Conservation (phyloP, 2,113 vertebrate genomes). For the Trogon melanurus region DNA sequence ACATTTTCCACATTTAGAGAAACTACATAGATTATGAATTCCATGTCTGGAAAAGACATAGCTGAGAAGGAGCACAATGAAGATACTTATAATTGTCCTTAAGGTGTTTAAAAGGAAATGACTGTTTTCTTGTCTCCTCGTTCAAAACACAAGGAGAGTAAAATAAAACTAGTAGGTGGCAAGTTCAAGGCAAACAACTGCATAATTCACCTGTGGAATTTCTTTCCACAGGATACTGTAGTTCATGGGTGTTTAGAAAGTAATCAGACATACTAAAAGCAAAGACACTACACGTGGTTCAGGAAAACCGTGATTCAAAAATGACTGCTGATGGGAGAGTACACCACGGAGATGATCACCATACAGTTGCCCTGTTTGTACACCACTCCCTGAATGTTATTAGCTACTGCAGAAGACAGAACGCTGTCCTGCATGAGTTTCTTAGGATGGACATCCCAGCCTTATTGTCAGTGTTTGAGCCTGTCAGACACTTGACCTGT, state of each 20-base stretch:
- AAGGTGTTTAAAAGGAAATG: neutral
- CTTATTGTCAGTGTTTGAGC: neutral
- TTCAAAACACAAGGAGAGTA: neutral
- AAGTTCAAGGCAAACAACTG: neutral
- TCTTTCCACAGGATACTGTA: neutral
- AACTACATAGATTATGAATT: neutral
- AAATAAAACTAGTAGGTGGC: neutral
- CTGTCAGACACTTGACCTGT: neutral
- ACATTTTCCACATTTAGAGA: neutral
- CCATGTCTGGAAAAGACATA: neutral
- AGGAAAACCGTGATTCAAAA: neutral
- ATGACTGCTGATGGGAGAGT: neutral
- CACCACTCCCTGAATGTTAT: neutral
- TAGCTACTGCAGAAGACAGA: neutral
- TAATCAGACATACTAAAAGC: neutral
- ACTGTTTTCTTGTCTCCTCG: neutral
- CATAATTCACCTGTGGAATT: neutral
- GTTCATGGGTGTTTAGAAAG: neutral
- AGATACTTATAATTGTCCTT: slow-evolving; percentile 7
- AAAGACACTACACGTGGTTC: neutral
- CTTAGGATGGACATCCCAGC: neutral
- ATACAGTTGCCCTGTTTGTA: neutral
- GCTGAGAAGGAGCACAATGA: neutral
- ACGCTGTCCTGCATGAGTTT: neutral
- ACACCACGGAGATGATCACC: neutral